Evolutionary conservation across 2,888 invertebrate species (phyloP).

Genomic region (Agriopis aurantiaria): DNA sequence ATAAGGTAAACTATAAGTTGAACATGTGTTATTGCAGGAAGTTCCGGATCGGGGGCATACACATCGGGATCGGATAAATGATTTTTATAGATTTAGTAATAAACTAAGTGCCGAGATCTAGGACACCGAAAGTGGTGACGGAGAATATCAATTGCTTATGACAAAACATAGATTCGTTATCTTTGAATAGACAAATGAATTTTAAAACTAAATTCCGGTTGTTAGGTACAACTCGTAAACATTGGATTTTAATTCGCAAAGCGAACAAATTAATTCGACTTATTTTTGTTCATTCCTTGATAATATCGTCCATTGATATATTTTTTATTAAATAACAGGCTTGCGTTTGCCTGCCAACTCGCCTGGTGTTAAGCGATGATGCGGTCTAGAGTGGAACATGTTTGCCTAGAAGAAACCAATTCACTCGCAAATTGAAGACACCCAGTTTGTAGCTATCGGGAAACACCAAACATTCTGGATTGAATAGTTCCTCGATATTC

Average conservation of each 20-base stretch:
- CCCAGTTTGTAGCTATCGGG: too few relatives aligned
- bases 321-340: background rate
- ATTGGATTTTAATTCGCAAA: background rate
- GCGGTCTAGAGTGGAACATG: too few relatives aligned
- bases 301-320: background rate
- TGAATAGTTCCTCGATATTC: background rate
- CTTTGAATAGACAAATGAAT: conserved; percentile 9
- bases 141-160: conserved; percentile 50
- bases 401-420: too few relatives aligned
- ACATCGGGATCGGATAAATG: conserved; percentile 87
- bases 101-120: conserved; percentile 46
- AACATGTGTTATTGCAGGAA: conserved; percentile 71
- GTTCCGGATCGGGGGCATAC: conserved; percentile 88
- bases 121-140: conserved; percentile 54
- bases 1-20: conserved; percentile 8
- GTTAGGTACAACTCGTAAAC: background rate
- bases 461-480: background rate
- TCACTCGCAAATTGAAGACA: too few relatives aligned
- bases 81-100: conserved; percentile 53
- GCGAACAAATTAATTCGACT: background rate
- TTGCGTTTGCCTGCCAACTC: too few relatives aligned
- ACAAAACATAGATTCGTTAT: conserved; percentile 28
- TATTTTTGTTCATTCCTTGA: background rate
- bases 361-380: too few relatives aligned
- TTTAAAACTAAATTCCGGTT: background rate